Conservation (phyloP, 2,113 vertebrate genomes). For the Petromus typicus region DNA sequence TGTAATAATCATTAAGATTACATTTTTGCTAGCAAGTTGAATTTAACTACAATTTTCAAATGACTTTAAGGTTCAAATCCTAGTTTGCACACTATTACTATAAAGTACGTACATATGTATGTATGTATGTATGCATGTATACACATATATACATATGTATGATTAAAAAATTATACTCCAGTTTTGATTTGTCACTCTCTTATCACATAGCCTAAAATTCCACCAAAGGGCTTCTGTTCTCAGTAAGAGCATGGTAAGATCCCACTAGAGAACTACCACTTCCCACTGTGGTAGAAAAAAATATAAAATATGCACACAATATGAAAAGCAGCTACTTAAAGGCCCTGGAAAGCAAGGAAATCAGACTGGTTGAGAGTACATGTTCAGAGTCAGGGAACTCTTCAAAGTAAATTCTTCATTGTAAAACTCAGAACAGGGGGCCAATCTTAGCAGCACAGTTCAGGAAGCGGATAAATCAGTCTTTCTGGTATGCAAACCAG, state of each 20-base stretch:
- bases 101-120: not conserved
- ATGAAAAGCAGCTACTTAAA: not conserved
- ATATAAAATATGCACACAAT: not conserved
- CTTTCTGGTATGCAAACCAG: not conserved
- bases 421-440: not conserved
- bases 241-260: not conserved
- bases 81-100: not conserved
- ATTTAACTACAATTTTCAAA: constrained; percentile 51
- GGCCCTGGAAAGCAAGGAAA: not conserved
- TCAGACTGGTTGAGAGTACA: not conserved
- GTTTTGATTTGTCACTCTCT: constrained; percentile 13
- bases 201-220: not conserved
- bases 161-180: not conserved
- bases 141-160: not conserved
- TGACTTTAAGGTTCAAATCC: not conserved
- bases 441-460: not conserved
- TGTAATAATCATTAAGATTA: not conserved
- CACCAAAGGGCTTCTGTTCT: not conserved
- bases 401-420: not conserved
- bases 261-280: constrained; percentile 18
- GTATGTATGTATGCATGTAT: no score
- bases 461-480: not conserved
- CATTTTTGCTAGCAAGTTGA: constrained; percentile 17
- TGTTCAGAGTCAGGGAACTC: not conserved
- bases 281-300: not conserved